Conservation (phyloP, 2,113 vertebrate species). For the Corynorhinus townsendii region DNA sequence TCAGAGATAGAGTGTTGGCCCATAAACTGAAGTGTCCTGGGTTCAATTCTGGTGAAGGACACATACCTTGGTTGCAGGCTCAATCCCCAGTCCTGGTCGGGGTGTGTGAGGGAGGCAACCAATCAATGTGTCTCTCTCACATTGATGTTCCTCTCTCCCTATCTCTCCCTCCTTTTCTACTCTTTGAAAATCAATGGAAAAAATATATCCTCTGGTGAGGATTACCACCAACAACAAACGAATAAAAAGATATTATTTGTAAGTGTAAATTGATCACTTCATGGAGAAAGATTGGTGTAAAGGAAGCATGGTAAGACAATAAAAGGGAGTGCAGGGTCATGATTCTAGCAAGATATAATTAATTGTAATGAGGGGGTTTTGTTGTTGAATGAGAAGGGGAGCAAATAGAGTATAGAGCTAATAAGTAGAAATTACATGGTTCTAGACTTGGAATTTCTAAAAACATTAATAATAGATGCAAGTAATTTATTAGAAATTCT, state of each 20-base stretch:
- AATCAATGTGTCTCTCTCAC: no score
- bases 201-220: no score
- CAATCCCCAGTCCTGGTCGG: no score
- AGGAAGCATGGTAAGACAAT: background rate
- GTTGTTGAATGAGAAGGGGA: background rate
- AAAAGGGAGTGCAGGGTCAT: background rate
- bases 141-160: no score
- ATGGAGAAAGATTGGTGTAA: background rate
- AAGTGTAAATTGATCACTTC: background rate
- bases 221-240: no score
- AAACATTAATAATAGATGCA: background rate
- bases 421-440: background rate
- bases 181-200: no score
- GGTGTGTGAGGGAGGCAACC: no score
- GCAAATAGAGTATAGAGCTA: background rate
- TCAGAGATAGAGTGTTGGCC: no score
- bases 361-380: background rate
- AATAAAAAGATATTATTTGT: background rate
- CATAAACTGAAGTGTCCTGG: no score
- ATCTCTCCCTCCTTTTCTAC: no score
- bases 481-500: background rate
- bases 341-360: background rate
- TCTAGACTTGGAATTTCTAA: background rate
- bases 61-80: no score
- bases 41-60: no score